These are phyloP conservation scores for Melipona quadrifasciata DNA, from an alignment of 1,140 invertebrate genomes.

Conservation along the genomic window DNA sequence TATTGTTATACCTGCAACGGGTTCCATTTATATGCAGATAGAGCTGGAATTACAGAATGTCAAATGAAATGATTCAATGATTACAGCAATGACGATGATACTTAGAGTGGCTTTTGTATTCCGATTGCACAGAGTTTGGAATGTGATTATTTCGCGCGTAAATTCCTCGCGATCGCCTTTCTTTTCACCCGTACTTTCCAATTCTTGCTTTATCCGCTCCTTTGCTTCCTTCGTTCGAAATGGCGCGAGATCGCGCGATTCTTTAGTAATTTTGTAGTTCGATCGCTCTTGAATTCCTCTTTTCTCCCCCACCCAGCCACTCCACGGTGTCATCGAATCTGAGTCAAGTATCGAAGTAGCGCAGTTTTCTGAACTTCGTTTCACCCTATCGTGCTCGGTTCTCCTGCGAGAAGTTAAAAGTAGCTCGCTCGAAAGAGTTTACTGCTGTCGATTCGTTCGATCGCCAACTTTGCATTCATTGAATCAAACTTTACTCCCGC, in stretches of 20 bases:
- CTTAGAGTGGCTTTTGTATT: not conserved
- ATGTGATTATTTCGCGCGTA: no score
- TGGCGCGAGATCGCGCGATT: no score
- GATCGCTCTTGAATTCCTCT: no score
- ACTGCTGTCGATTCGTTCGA: not conserved
- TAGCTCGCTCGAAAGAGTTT: not conserved
- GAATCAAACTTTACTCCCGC: not conserved
- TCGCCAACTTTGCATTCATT: not conserved
- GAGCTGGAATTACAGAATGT: not conserved
- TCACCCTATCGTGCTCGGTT: not conserved
- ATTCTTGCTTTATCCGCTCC: no score
- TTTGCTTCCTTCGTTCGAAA: no score
- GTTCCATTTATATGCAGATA: not conserved
- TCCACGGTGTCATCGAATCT: not conserved
- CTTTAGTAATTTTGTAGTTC: no score
- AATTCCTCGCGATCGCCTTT: no score
- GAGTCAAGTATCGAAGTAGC: slow-evolving; percentile 10
- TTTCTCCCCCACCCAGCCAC: no score
- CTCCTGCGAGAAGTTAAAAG: slow-evolving; percentile 1
- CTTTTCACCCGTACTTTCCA: no score
- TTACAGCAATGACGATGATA: not conserved
- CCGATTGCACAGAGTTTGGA: not conserved
- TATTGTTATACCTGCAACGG: no score
- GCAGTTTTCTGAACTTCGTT: slow-evolving; percentile 3
- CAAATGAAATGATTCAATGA: not conserved